Conservation (phyloP, 2,888 invertebrate species). For the Drosophila bunnanda region DNA sequence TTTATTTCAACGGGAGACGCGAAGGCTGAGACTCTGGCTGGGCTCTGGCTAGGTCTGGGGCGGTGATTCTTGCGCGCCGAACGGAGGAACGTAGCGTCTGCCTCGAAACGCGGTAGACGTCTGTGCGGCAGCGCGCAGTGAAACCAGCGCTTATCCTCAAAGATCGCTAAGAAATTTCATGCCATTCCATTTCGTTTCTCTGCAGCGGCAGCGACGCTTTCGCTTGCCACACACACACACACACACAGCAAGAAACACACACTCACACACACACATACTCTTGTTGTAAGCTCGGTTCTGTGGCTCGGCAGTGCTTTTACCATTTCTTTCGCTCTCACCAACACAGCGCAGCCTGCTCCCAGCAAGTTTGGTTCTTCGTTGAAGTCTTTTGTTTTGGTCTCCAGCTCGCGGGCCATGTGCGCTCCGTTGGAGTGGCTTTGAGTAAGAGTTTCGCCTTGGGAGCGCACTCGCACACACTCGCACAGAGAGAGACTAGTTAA, state of each 20-base stretch:
- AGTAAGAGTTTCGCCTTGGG: slow-evolving; percentile 75
- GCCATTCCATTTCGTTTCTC: slow-evolving; percentile 77
- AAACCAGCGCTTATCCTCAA: slow-evolving; percentile 83
- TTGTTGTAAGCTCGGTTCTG: slow-evolving; percentile 46
- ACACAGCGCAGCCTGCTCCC: slow-evolving; percentile 26
- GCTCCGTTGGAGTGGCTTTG: slow-evolving; percentile 23
- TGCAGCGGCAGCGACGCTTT: slow-evolving; percentile 58
- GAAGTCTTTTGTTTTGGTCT: slow-evolving; percentile 79
- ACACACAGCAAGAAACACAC: slow-evolving; percentile 2
- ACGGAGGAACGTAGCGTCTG: slow-evolving; percentile 81
- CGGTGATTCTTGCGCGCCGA: slow-evolving; percentile 73
- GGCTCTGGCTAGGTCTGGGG: not conserved
- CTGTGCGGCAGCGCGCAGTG: slow-evolving; percentile 82
- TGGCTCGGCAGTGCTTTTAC: slow-evolving; percentile 52
- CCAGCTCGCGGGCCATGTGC: slow-evolving; percentile 72
- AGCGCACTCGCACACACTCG: slow-evolving; percentile 37
- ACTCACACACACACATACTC: slow-evolving; percentile 2
- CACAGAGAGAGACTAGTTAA: slow-evolving; percentile 56
- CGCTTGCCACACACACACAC: slow-evolving; percentile 56
- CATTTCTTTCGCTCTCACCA: slow-evolving; percentile 59
- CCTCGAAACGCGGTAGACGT: slow-evolving; percentile 83
- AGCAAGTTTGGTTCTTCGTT: slow-evolving; percentile 74
- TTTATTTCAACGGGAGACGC: no score
- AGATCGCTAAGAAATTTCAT: slow-evolving; percentile 81
- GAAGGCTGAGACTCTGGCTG: slow-evolving; percentile 2